Evolutionary conservation across 2,113 vertebrate genomes (phyloP).

Genomic region (Herpetotheres cachinnans): DNA sequence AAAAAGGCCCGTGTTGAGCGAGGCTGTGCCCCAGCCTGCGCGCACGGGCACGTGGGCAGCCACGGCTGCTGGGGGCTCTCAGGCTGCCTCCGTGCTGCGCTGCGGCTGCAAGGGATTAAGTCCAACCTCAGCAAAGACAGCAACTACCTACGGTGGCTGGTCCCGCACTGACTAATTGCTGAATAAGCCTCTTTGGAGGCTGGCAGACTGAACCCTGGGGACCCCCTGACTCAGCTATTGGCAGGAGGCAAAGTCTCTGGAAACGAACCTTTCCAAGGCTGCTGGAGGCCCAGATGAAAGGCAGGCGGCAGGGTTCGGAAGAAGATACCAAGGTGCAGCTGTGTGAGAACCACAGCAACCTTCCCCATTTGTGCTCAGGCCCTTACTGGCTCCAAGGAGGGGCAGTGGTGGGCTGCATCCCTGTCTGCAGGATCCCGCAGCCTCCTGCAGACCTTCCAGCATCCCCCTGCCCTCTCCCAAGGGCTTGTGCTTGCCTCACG

Average conservation of each 20-base stretch:
- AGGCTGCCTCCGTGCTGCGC: fast-evolving
- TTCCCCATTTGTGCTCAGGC: not conserved
- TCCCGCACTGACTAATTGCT: not conserved
- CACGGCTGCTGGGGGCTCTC: not conserved
- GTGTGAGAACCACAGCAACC: not conserved
- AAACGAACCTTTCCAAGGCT: not conserved
- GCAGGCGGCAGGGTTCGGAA: not conserved
- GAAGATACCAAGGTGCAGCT: not conserved
- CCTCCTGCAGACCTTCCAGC: not conserved
- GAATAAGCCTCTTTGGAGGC: not conserved
- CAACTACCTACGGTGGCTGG: not conserved
- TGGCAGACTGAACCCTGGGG: not conserved
- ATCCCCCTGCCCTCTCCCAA: not conserved
- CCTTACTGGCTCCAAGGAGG: not conserved
- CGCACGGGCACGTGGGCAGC: fast-evolving
- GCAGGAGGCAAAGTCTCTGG: conserved; percentile 2
- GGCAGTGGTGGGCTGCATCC: not conserved
- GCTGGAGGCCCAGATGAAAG: not conserved
- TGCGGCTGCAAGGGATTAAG: not conserved
- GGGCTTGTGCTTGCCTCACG: fast-evolving
- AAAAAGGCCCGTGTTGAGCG: fast-evolving
- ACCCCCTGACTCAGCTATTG: not conserved
- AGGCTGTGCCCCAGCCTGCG: not conserved
- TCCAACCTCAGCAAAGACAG: not conserved
- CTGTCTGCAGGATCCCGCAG: not conserved